phyloP scores from a whole-genome alignment of 2,113 vertebrate species.

The Chelonoidis abingdonii region DNA sequence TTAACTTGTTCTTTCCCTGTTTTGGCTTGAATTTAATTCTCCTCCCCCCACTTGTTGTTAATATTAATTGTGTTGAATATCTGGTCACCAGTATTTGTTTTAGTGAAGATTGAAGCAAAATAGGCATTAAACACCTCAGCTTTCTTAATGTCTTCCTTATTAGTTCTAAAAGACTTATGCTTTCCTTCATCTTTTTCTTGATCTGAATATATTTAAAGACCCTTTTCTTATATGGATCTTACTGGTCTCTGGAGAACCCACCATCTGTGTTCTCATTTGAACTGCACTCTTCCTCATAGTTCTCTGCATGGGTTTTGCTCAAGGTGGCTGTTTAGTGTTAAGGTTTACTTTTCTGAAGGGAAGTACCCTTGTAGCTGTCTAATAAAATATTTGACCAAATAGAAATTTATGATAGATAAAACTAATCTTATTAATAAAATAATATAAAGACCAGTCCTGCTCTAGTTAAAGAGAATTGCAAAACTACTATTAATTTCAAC shows the following conservation, averaged over 20 bases:
- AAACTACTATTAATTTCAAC: not conserved
- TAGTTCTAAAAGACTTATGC: too few species aligned
- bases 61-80: too few species aligned
- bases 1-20: too few species aligned
- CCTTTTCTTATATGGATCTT: not conserved
- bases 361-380: not conserved
- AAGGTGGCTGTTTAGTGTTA: not conserved
- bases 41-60: too few species aligned
- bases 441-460: not conserved
- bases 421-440: not conserved
- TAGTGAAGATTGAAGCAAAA: too few species aligned
- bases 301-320: not conserved
- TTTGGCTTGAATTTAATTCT: too few species aligned
- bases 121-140: too few species aligned
- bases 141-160: too few species aligned
- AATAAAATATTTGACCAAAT: not conserved
- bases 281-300: not conserved
- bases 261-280: not conserved
- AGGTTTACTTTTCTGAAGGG: not conserved
- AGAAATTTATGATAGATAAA: not conserved
- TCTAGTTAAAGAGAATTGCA: not conserved
- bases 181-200: too few species aligned
- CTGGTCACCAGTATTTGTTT: too few species aligned
- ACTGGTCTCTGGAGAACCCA: not conserved
- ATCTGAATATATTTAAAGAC: too few species aligned